Base-by-base conservation (phyloP, 2,888 invertebrate genomes). In the Coenonympha glycerion region DNA sequence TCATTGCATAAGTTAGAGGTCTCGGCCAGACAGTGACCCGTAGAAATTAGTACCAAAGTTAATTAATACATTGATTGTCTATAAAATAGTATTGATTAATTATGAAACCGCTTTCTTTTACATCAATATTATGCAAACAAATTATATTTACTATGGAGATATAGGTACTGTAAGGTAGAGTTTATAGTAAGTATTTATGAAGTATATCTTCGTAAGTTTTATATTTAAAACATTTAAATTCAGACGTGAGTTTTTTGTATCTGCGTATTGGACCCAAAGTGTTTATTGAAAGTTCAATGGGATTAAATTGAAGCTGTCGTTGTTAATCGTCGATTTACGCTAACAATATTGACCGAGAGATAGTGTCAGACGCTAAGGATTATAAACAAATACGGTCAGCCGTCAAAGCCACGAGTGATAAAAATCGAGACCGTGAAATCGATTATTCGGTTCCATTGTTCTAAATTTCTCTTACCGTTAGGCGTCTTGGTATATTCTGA, bases 11-110 rank as follows among this genome's bases (percentile, higher is more conserved):
- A 82, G 61, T 53, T 62, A 61, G 61, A 75, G 83, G 81, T 81
- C 82, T 83, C 71, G 83, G 81, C 71, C 82, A 78, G 45, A 51
- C 57, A 53, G 60, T 70, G 76, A 73, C 73, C 73, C 30, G 31
- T 28, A 39, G 24, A 49, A 36, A 47, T 47, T 44, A 47, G 33
- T 31, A 15, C 26, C 13, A 31, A 37, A 46, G 15, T 41, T 48
- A 40, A 47, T 41, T 41, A 40, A 39, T 28, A 33, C 21, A 18
- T 28, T 22, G 30, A 6, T 13, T 30, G 18, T 21, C 19, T 47
- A 47, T 16, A 26, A 22, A 24, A 8, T 9, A 33, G 21, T 33
- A 24, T 16, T 16, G 0, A 19, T 21, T 11, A 5, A 6, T 19
- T 36, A 19, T 3, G 9, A 13, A 3, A 28, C n/a, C 26, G 16